A percentile compares a stretch with the other conserved stretches of the same genome.
Conservation (phyloP, 2,113 vertebrate genomes). For the Nettapus auritus region DNA sequence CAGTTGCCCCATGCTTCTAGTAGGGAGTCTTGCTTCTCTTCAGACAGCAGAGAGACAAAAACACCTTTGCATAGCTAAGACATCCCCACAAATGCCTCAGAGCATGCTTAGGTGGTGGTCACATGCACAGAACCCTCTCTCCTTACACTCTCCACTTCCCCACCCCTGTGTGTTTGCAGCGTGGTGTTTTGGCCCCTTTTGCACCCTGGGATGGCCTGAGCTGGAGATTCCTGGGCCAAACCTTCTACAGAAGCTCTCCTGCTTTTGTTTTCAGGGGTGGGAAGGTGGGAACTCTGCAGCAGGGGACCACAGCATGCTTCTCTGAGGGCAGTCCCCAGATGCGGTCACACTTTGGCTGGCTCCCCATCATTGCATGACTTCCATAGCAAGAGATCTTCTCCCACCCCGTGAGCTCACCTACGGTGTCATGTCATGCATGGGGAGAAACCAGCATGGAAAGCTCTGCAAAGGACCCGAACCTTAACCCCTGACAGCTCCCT, state of each 20-base stretch:
- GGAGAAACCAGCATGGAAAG: background rate
- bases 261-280: background rate
- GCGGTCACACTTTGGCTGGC: background rate
- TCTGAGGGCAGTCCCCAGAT: background rate
- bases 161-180: background rate
- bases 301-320: background rate
- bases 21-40: background rate
- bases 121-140: background rate
- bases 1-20: background rate
- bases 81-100: background rate
- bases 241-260: background rate
- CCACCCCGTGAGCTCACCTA: background rate
- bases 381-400: background rate
- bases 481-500: background rate
- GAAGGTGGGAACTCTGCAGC: background rate
- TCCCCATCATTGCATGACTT: background rate
- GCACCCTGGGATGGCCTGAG: background rate
- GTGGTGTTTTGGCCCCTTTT: background rate
- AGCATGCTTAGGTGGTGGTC: background rate
- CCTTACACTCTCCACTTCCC: background rate
- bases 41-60: background rate
- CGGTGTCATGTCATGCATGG: rapidly evolving
- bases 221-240: background rate
- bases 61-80: rapidly evolving
- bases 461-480: background rate